These are phyloP conservation scores for Tachypleus tridentatus DNA, from an alignment of 1,140 invertebrate genomes.

Conservation along the genomic window DNA sequence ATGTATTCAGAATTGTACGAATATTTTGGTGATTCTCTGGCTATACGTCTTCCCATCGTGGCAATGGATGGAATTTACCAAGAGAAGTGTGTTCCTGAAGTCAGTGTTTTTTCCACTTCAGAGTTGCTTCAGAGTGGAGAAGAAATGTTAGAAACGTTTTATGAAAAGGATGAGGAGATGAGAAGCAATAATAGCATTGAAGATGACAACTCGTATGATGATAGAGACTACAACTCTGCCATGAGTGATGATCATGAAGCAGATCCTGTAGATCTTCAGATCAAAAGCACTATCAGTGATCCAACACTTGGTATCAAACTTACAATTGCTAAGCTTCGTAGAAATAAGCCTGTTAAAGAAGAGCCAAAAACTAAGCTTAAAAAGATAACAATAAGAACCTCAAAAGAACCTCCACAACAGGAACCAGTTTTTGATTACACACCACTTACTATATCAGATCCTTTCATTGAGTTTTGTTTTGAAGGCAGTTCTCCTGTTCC, in stretches of 20 bases:
- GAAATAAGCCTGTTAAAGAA: conserved; percentile 6
- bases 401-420: conserved; percentile 5
- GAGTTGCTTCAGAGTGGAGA: conserved; percentile 30
- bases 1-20: conserved; percentile 31
- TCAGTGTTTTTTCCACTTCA: conserved; percentile 23
- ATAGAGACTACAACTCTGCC: conserved; percentile 19
- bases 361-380: conserved; percentile 2
- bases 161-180: conserved; percentile 15
- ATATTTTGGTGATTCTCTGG: conserved; percentile 32
- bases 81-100: conserved; percentile 19
- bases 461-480: conserved; percentile 9
- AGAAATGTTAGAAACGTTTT: conserved; percentile 30
- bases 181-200: conserved; percentile 15
- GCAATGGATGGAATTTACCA: conserved; percentile 3
- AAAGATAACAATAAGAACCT: conserved; percentile 7
- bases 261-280: conserved; percentile 22
- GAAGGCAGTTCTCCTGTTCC: conserved; percentile 6
- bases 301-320: conserved; percentile 33
- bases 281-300: conserved; percentile 30
- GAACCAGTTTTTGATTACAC: conserved; percentile 2
- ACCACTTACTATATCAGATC: neutral
- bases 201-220: conserved; percentile 17
- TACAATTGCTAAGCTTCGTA: conserved; percentile 29
- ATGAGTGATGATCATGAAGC: conserved; percentile 16
- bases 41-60: conserved; percentile 24